These are phyloP conservation scores for Pandion haliaetus DNA, from an alignment of 2,113 vertebrate genomes.

Conservation along the genomic window DNA sequence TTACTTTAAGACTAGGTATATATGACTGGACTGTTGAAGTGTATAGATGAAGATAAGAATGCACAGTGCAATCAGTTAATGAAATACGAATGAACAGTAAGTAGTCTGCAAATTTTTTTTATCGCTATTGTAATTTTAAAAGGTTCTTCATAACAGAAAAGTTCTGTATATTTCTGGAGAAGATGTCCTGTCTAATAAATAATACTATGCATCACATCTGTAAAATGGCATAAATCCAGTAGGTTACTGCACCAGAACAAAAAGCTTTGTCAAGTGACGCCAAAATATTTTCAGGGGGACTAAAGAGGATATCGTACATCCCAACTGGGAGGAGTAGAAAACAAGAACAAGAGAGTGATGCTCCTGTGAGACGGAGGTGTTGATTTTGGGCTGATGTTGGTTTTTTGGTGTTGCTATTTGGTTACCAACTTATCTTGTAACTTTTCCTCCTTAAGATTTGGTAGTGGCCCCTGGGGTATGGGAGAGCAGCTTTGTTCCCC, in stretches of 20 bases:
- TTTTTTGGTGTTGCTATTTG: neutral
- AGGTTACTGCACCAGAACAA: neutral
- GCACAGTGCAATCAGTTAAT: neutral
- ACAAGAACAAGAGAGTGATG: neutral
- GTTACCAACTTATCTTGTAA: neutral
- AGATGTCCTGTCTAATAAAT: neutral
- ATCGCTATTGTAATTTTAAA: neutral
- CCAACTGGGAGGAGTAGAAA: neutral
- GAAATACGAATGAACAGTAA: neutral
- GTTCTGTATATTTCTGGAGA: neutral
- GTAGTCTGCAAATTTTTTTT: neutral
- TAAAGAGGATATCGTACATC: neutral
- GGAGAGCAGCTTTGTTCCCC: neutral
- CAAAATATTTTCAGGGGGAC: fast-evolving
- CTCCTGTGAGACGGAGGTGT: neutral
- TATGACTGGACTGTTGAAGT: neutral
- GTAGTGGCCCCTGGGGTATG: neutral
- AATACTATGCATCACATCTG: fast-evolving
- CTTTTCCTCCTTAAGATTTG: neutral
- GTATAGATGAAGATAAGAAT: neutral
- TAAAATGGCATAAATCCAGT: neutral
- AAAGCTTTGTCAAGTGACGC: neutral
- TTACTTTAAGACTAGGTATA: neutral
- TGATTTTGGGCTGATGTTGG: neutral
- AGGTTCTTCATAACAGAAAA: neutral